Conservation (phyloP, 2,888 invertebrate genomes). For the Dysmachus trigonus region DNA sequence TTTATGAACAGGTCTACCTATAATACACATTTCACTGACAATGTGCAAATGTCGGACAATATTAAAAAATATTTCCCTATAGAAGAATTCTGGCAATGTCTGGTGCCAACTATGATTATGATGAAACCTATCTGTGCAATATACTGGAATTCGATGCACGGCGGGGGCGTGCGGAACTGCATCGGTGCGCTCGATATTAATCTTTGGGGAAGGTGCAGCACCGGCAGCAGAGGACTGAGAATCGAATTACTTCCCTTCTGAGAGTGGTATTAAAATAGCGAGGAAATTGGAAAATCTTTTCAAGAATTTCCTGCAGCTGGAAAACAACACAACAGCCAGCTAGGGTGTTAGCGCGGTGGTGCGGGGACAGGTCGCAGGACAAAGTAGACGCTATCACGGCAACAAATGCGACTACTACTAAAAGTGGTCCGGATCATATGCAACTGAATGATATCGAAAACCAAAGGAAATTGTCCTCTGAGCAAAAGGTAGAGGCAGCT, state of each 20-base stretch:
- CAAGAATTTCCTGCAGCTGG: not conserved
- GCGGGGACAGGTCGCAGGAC: not conserved
- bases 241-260: not conserved
- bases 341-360: not conserved
- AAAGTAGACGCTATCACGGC: not conserved
- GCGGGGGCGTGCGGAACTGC: not conserved
- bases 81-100: not conserved
- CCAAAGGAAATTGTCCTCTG: not conserved
- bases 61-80: not conserved
- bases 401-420: not conserved
- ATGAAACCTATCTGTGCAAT: not conserved
- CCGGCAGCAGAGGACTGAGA: not conserved
- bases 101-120: not conserved
- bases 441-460: not conserved
- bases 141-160: not conserved
- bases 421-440: not conserved
- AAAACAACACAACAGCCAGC: not conserved
- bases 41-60: not conserved
- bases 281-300: slow-evolving; percentile 19
- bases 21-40: no score
- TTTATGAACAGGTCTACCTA: not conserved
- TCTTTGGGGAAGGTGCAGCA: not conserved
- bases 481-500: not conserved
- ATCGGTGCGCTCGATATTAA: not conserved
- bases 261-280: not conserved